Evolutionary conservation across 2,113 vertebrate genomes (phyloP).

Genomic region (Thunnus thynnus): DNA sequence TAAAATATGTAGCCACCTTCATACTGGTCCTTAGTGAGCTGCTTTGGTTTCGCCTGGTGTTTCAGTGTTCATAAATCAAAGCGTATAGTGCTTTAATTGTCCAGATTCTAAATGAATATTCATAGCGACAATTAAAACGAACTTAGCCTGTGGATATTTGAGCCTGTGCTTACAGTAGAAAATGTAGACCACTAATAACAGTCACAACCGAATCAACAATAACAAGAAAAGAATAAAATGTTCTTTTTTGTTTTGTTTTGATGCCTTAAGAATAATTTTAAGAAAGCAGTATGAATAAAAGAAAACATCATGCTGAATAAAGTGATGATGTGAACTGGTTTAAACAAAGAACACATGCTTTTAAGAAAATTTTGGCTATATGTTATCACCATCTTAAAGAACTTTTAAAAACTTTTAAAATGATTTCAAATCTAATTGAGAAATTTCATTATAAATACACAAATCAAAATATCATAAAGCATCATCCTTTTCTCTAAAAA

Average conservation of each 20-base stretch:
- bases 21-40: conserved; percentile 17
- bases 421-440: too few relatives aligned
- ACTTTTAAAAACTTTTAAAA: too few relatives aligned
- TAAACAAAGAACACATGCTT: too few relatives aligned
- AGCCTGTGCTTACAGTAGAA: conserved; percentile 5
- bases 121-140: conserved; percentile 19
- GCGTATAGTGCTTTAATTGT: conserved; percentile 42
- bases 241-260: not conserved
- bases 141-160: conserved; percentile 23
- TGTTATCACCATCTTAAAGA: too few relatives aligned
- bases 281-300: conserved; percentile 3
- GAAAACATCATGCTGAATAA: not conserved
- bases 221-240: not conserved
- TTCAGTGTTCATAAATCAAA: conserved; percentile 47
- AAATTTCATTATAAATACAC: too few relatives aligned
- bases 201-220: not conserved
- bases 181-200: not conserved
- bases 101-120: conserved; percentile 42
- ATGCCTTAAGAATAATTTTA: not conserved
- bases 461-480: too few relatives aligned
- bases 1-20: conserved; percentile 68
- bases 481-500: too few relatives aligned
- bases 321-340: not conserved
- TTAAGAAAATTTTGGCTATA: too few relatives aligned
- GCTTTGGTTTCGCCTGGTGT: conserved; percentile 38